Percentiles rank a stretch among this genome's conserved stretches.
Conservation (phyloP, 1,140 invertebrate genomes). For the Drosophila micromelanica region DNA sequence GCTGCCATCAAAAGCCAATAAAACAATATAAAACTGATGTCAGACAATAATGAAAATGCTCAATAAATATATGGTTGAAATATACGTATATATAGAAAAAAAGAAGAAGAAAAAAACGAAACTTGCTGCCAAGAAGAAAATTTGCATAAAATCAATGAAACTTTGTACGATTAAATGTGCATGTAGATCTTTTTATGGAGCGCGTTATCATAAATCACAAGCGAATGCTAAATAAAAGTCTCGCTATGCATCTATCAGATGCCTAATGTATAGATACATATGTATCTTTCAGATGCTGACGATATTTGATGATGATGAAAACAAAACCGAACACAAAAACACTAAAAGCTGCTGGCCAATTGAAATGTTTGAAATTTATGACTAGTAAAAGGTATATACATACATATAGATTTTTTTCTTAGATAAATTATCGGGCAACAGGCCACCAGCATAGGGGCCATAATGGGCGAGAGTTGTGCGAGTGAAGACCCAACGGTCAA, state of each 20-base stretch:
- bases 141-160: conserved; percentile 78
- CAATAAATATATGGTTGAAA: conserved; percentile 63
- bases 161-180: conserved; percentile 44
- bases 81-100: conserved; percentile 16
- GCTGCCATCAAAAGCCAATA: conserved; percentile 55
- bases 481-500: not conserved
- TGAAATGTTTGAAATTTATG: conserved; percentile 71
- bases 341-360: conserved; percentile 54
- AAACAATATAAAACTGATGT: conserved; percentile 67
- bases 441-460: conserved; percentile 50
- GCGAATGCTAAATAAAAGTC: conserved; percentile 66
- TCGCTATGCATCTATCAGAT: conserved; percentile 60
- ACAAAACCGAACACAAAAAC: conserved; percentile 48
- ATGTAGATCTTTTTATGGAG: conserved; percentile 54
- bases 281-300: conserved; percentile 53
- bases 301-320: conserved; percentile 69
- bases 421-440: conserved; percentile 47
- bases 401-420: conserved; percentile 6
- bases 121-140: conserved; percentile 37
- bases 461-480: conserved; percentile 5
- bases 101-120: conserved; percentile 11
- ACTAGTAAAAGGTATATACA: conserved; percentile 33
- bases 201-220: conserved; percentile 76
- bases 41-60: conserved; percentile 54
- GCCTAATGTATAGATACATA: conserved; percentile 17